Base-by-base conservation (phyloP, 92 coral and sea anemone genomes). In the Zoanthus sansibaricus region DNA sequence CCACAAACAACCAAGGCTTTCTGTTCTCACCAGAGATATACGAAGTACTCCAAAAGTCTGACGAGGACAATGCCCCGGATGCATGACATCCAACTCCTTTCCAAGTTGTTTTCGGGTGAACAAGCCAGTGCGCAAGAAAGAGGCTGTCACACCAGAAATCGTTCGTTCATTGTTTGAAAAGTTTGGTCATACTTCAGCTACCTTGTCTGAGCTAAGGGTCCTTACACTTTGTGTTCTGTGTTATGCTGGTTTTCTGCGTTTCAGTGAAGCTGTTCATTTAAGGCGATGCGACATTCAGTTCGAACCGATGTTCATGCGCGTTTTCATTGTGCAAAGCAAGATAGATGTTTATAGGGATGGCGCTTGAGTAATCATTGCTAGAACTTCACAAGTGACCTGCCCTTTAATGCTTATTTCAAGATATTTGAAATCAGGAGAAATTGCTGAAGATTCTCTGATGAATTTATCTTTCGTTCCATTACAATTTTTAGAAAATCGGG, bases 31-130 rank as follows among this genome's bases (percentile, higher is more conserved):
- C 67, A 17, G 90, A 90, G 45, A 44, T 90, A 4, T 82, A 75
- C 83, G 90, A 86, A 72, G 49, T 86, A 71, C 20, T 90, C 15
- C 76, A 82, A 4, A 90, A 90, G 51, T 45, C 82, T 0, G 93
- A 87, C 30, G 90, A 82, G 21, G 90, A 90, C 12, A 64, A 90
- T 45, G 90, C 78, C 18, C 47, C 90, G 3, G 87, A 25, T 25
- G 25, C 25, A 80, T 11, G 87, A 86, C 47, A 82, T 82, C 2
- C 90, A 80, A 33, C 17, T 75, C 9, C 46, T 87, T 0, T 87
- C 90, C 8, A 46, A 87, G 71, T 75, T 87, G 9, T 90, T 90
- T 76, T 90, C 93, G 5, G 88, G 88, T 0, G 93, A 90, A 61
- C 52, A 69, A 47, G 72, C 86, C 1, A 75, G 76, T 12, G 7